A percentile compares a stretch with the other conserved stretches of the same genome.
These are phyloP conservation scores for Cephus spinipes DNA, from an alignment of 2,888 invertebrate species.

Conservation along the genomic window DNA sequence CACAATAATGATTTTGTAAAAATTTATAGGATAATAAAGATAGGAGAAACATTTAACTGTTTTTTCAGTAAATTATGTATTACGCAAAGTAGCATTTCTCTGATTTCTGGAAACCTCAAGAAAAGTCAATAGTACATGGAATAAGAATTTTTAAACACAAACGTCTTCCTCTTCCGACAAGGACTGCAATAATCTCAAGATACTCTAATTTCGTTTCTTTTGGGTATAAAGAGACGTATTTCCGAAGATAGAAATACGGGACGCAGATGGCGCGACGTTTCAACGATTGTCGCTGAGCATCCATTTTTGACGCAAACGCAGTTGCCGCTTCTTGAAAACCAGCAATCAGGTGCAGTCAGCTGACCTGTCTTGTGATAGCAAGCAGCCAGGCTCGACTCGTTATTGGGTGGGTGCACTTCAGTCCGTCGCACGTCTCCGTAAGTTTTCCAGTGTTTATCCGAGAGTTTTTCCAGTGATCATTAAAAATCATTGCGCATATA, in stretches of 20 bases:
- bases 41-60: not conserved
- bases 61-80: not conserved
- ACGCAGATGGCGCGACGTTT: not conserved
- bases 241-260: not conserved
- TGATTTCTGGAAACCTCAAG: not conserved
- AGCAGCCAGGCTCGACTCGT: constrained; percentile 47
- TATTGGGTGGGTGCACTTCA: constrained; percentile 48
- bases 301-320: not conserved
- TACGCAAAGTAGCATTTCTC: not conserved
- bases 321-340: constrained; percentile 13
- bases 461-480: constrained; percentile 3
- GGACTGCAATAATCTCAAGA: not conserved
- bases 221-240: not conserved
- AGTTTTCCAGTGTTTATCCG: constrained; percentile 12
- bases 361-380: constrained; percentile 65
- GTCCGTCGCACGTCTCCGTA: constrained; percentile 38
- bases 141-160: not conserved
- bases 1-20: not conserved
- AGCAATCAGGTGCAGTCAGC: constrained; percentile 58
- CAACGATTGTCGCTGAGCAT: not conserved
- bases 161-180: not conserved
- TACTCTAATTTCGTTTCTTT: too few species aligned
- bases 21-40: not conserved
- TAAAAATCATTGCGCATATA: not conserved
- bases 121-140: not conserved